Conservation (phyloP, 2,797 vertebrate genomes). For the Lutjanus argentimaculatus region DNA sequence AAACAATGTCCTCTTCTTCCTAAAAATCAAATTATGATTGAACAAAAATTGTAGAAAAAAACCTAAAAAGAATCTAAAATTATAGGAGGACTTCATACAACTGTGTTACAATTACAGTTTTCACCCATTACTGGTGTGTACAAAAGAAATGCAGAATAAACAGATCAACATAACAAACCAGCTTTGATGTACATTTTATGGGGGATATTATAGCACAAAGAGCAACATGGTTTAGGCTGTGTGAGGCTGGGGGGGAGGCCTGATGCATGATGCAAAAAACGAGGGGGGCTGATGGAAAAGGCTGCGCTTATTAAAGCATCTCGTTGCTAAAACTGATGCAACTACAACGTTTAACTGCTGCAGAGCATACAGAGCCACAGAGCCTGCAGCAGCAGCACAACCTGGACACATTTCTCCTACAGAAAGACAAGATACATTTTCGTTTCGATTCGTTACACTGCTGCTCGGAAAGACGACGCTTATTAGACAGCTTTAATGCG, state of each 20-base stretch:
- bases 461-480: constrained; percentile 17
- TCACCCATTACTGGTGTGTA: not conserved
- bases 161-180: constrained; percentile 1
- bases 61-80: not conserved
- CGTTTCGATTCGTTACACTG: constrained; percentile 53
- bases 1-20: not conserved
- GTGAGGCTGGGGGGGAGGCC: constrained; percentile 48
- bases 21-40: constrained; percentile 13
- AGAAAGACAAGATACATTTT: constrained; percentile 32
- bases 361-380: constrained; percentile 36
- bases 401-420: constrained; percentile 40
- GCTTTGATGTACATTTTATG: constrained; percentile 45
- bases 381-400: constrained; percentile 40
- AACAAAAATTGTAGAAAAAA: constrained; percentile 7
- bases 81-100: not conserved
- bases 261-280: constrained; percentile 66
- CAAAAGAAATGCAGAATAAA: not conserved
- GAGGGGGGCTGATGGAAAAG: constrained; percentile 49
- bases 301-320: constrained; percentile 52
- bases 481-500: constrained; percentile 17
- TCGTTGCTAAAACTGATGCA: constrained; percentile 67
- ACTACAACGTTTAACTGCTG: constrained; percentile 53
- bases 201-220: constrained; percentile 28
- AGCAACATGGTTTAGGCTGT: constrained; percentile 35
- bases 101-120: not conserved